Conservation (phyloP, 2,797 vertebrate species). For the Amniataba percoides region DNA sequence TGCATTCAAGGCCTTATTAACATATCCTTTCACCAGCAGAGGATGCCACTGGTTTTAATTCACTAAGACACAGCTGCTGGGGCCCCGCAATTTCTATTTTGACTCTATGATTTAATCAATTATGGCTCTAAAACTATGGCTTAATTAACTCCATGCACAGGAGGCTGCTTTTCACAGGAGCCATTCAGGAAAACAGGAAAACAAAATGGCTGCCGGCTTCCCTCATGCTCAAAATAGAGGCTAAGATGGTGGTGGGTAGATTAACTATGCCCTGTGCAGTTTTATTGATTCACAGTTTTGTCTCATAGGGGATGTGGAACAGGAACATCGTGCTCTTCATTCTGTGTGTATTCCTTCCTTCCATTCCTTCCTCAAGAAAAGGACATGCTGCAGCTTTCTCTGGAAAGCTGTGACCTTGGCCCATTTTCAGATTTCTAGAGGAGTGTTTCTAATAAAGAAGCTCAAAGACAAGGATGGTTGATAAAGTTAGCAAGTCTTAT, state of each 20-base stretch:
- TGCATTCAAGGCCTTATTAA: slow-evolving; percentile 83
- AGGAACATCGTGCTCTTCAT: slow-evolving; percentile 62
- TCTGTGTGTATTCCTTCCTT: slow-evolving; percentile 33
- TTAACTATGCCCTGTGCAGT: slow-evolving; percentile 69
- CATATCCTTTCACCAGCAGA: slow-evolving; percentile 82
- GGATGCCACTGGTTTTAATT: slow-evolving; percentile 83
- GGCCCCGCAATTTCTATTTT: slow-evolving; percentile 81
- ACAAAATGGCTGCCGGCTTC: slow-evolving; percentile 84
- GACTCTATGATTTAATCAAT: slow-evolving; percentile 85
- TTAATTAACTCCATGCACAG: slow-evolving; percentile 82
- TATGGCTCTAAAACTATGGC: slow-evolving; percentile 82
- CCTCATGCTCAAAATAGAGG: slow-evolving; percentile 67
- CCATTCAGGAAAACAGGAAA: slow-evolving; percentile 71
- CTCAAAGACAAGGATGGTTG: slow-evolving; percentile 45
- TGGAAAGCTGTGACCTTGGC: slow-evolving; percentile 71
- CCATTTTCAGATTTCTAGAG: slow-evolving; percentile 59
- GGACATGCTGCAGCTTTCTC: slow-evolving; percentile 52
- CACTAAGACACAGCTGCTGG: slow-evolving; percentile 81
- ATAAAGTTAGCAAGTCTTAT: slow-evolving; percentile 53
- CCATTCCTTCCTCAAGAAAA: slow-evolving; percentile 40
- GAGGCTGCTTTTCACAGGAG: slow-evolving; percentile 73
- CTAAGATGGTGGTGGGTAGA: slow-evolving; percentile 80
- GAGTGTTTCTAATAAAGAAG: slow-evolving; percentile 57
- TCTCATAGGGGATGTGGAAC: slow-evolving; percentile 62
- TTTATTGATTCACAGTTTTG: slow-evolving; percentile 76